phyloP scores from a whole-genome alignment of 2,113 vertebrate species.

The Lynx canadensis region DNA sequence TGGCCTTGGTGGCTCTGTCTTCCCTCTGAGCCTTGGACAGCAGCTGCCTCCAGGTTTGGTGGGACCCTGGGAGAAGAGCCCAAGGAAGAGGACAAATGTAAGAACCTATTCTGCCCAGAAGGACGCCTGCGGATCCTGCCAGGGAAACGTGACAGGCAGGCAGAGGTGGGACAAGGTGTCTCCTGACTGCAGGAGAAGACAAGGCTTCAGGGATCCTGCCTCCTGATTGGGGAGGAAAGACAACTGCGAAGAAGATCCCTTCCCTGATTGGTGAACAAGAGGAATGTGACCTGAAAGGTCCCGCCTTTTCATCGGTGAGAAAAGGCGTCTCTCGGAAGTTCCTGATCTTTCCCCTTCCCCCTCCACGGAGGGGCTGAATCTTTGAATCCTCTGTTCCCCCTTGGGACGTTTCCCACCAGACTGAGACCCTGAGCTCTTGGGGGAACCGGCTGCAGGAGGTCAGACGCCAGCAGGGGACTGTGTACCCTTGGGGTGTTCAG shows the following conservation, averaged over 20 bases:
- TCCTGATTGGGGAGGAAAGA: background rate
- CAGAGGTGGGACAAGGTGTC: no score
- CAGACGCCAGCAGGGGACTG: background rate
- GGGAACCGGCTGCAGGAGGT: background rate
- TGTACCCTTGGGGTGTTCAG: background rate
- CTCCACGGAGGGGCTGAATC: no score
- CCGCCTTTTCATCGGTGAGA: background rate
- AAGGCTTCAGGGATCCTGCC: background rate
- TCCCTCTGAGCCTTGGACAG: background rate
- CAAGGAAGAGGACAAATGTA: background rate
- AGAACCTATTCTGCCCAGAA: background rate
- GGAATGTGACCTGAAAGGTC: background rate
- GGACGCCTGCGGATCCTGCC: background rate
- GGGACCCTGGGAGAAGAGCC: background rate
- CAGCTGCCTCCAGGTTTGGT: background rate
- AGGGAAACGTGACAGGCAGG: background rate
- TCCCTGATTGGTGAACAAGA: background rate
- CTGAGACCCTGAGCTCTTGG: background rate
- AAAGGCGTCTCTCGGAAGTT: background rate
- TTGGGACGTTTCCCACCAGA: background rate
- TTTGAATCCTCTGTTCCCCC: background rate
- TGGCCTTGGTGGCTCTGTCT: background rate
- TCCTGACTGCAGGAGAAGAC: background rate
- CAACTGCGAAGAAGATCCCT: background rate
- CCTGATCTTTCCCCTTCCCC: background rate